These are phyloP conservation scores for Patiria miniata DNA, from an alignment of 35 echinoderm and acorn worm species.

Conservation along the genomic window DNA sequence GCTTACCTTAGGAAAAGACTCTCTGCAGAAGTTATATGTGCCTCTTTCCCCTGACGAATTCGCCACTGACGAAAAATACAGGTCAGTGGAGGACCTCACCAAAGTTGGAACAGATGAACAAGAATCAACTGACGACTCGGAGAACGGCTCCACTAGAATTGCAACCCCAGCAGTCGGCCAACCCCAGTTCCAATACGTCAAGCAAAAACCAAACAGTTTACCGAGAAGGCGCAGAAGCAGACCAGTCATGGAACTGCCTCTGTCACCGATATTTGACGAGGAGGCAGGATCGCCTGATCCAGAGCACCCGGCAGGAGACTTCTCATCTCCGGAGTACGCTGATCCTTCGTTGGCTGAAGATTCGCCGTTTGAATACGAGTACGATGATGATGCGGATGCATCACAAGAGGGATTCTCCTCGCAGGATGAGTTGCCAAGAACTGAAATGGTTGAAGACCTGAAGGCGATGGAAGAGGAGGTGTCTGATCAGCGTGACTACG, in stretches of 20 bases:
- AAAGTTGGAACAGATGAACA: slow-evolving; percentile 52
- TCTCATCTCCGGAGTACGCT: slow-evolving; percentile 69
- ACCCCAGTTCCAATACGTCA: slow-evolving; percentile 35
- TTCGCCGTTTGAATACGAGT: slow-evolving; percentile 41
- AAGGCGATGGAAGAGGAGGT: slow-evolving; percentile 69
- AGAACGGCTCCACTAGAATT: not conserved
- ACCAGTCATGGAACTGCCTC: slow-evolving; percentile 55
- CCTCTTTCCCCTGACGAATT: slow-evolving; percentile 35
- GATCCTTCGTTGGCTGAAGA: slow-evolving; percentile 74
- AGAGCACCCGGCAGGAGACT: slow-evolving; percentile 56
- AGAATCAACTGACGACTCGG: not conserved
- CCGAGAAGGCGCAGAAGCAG: slow-evolving; percentile 46
- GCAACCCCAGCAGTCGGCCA: slow-evolving; percentile 39
- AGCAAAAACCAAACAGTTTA: slow-evolving; percentile 37
- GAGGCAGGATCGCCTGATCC: slow-evolving; percentile 44
- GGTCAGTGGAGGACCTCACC: slow-evolving; percentile 75
- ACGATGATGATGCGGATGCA: slow-evolving; percentile 36
- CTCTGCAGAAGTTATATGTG: slow-evolving; percentile 14
- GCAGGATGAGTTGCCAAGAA: not conserved
- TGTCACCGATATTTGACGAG: slow-evolving; percentile 82
- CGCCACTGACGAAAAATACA: slow-evolving; percentile 64
- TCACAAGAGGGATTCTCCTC: not conserved
- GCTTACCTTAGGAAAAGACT: slow-evolving; percentile 17
- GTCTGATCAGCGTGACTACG: slow-evolving; percentile 41
- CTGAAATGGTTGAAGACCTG: slow-evolving; percentile 13